Conservation (phyloP, 2,888 invertebrate species). For the Scaptomyza caliginosa region DNA sequence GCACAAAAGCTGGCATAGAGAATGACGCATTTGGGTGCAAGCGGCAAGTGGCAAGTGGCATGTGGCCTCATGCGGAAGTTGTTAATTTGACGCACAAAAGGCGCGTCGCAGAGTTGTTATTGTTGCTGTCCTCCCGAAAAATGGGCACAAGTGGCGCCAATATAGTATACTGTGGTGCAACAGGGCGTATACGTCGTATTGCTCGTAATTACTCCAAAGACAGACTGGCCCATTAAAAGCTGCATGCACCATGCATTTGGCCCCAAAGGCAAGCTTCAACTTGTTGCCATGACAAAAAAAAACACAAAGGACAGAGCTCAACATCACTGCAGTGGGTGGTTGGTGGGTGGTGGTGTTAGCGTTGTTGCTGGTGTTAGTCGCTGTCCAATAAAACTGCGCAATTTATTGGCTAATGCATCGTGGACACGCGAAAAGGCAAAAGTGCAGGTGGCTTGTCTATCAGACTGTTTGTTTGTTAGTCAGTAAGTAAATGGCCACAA, state of each 20-base stretch:
- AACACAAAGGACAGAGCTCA: constrained; percentile 1
- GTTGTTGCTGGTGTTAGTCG: background rate
- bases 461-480: background rate
- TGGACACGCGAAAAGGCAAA: constrained; percentile 2
- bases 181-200: constrained; percentile 64
- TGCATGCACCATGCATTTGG: constrained; percentile 34
- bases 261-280: constrained; percentile 16
- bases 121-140: constrained; percentile 34
- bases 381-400: constrained; percentile 37
- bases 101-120: constrained; percentile 23
- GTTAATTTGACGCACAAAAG: constrained; percentile 78
- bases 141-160: constrained; percentile 68
- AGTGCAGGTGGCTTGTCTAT: background rate
- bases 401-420: constrained; percentile 40
- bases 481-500: constrained; percentile 27
- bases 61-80: constrained; percentile 80
- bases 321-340: background rate
- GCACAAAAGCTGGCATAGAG: constrained; percentile 66
- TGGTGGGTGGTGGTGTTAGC: background rate
- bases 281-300: constrained; percentile 39
- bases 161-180: constrained; percentile 37
- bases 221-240: constrained; percentile 46
- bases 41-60: constrained; percentile 78
- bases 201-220: constrained; percentile 59
- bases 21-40: constrained; percentile 80